Evolutionary conservation across 2,888 invertebrate genomes (phyloP).

Genomic region (Plutella xylostella): DNA sequence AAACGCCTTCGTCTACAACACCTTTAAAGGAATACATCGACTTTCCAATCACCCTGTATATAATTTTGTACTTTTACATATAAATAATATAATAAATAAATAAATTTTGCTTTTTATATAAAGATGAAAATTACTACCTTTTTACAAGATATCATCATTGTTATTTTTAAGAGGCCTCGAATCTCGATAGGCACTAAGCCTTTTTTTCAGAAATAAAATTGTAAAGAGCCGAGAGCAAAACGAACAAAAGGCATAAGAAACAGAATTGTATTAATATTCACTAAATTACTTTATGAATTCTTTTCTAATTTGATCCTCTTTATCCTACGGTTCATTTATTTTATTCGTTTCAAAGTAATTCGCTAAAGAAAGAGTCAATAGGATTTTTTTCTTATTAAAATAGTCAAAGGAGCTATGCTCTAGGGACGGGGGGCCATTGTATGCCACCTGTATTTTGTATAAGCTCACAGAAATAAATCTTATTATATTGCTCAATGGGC

Average conservation of each 20-base stretch:
- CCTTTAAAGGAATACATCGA: too few relatives aligned
- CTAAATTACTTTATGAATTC: conserved; percentile 58
- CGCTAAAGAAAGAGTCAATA: conserved; percentile 35
- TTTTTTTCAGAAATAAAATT: too few relatives aligned
- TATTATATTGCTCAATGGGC: conserved; percentile 55
- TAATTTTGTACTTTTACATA: too few relatives aligned
- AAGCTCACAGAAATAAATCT: conserved; percentile 54
- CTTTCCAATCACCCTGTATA: too few relatives aligned
- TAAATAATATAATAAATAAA: too few relatives aligned
- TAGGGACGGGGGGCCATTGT: conserved; percentile 46
- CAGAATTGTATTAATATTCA: not conserved
- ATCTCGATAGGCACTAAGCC: too few relatives aligned
- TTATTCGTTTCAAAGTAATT: conserved; percentile 60
- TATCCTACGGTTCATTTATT: conserved; percentile 37
- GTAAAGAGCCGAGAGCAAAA: too few relatives aligned
- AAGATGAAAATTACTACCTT: too few relatives aligned
- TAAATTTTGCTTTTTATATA: too few relatives aligned
- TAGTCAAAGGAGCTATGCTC: conserved; percentile 50
- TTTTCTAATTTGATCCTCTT: conserved; percentile 59
- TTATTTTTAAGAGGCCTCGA: too few relatives aligned
- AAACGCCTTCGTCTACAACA: too few relatives aligned
- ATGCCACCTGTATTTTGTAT: conserved; percentile 53
- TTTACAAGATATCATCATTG: too few relatives aligned
- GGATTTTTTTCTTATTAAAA: conserved; percentile 61
- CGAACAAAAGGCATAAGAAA: not conserved